Base-by-base conservation (phyloP, 2,888 invertebrate species). In the Agriopis aurantiaria region DNA sequence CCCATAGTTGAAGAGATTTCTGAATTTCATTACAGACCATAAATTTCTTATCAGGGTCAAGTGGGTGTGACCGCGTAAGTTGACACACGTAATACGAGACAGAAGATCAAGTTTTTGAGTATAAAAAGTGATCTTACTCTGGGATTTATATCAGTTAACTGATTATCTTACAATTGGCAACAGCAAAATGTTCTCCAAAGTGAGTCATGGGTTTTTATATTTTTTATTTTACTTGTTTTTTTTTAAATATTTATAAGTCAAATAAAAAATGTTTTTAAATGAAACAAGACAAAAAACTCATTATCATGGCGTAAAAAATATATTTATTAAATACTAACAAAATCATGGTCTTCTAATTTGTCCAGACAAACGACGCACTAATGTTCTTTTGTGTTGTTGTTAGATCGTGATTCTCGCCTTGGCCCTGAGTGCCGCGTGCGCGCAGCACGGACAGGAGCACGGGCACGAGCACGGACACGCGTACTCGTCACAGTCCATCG, bases 61-160 rank as follows among this genome's bases (percentile, higher is more conserved):
- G 10, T 59, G 53, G 57, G 59, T 55, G 55, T 57, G 51, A 68
- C 63, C 65, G 49, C 62, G 41, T 48, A 12, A 58, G 33, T 48
- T 23, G 11, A 58, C 33, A 71, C 11, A 46, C 58, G 12, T 56
- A 56, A 56, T 46, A 23, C 8, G 46, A 58, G 0, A 14, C 60
- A 59, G 51, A 77, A 74, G 68, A 76, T 71, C 68, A 72, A 73
- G 69, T 75, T 80, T 79, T 76, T 72, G 9, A 80, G 83, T 88
- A 89, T 89, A 89, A 86, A 88, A 88, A 84, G 78, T 72, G 53
- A 63, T 33, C 33, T 48, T 12, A 62, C 67, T 70, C 82, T 76
- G 67, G 61, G 67, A 76, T 77, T 77, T 63, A 71, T 76, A 62
- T 62, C 62, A 62, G 55, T 62, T 33, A 23, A 33, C n/a, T 53